A percentile compares a stretch with the other conserved stretches of the same genome.
phyloP scores from a whole-genome alignment of 2,797 vertebrate species.

The Muscicapa striata region DNA sequence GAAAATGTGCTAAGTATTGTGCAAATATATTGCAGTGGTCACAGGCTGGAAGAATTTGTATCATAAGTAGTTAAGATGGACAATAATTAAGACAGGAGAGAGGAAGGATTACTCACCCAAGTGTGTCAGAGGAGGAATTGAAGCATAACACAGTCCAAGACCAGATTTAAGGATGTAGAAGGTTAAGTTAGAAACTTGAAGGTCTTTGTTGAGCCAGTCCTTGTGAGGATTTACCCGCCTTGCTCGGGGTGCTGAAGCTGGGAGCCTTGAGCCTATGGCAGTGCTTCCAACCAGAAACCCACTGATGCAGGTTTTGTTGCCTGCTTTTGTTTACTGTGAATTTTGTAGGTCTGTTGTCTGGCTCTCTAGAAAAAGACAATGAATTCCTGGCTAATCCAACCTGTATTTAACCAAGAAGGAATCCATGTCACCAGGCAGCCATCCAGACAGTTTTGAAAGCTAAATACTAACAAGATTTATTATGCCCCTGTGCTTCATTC shows the following conservation, averaged over 20 bases:
- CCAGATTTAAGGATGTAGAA: background rate
- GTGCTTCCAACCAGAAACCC: background rate
- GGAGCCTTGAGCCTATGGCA: background rate
- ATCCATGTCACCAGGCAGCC: slow-evolving; percentile 35
- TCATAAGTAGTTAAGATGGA: background rate
- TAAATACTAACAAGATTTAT: slow-evolving; percentile 56
- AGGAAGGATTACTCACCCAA: slow-evolving; percentile 6
- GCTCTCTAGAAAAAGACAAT: slow-evolving; percentile 1
- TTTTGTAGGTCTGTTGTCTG: slow-evolving; percentile 11
- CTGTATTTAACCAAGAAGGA: slow-evolving; percentile 37
- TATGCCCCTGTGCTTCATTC: background rate
- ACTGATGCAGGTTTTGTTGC: background rate
- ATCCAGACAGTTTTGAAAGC: slow-evolving; percentile 48
- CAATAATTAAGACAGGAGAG: background rate
- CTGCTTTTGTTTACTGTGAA: slow-evolving; percentile 16
- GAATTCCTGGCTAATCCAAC: slow-evolving; percentile 57
- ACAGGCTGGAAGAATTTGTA: background rate
- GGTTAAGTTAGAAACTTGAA: background rate
- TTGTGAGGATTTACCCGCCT: background rate
- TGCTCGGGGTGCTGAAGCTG: fast-evolving
- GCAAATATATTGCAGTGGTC: background rate
- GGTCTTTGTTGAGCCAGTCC: background rate
- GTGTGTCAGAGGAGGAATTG: background rate
- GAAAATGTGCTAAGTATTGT: background rate
- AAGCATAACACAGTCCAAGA: fast-evolving